These are phyloP conservation scores for Meteorus colon DNA, from an alignment of 2,888 invertebrate genomes.

Conservation along the genomic window DNA sequence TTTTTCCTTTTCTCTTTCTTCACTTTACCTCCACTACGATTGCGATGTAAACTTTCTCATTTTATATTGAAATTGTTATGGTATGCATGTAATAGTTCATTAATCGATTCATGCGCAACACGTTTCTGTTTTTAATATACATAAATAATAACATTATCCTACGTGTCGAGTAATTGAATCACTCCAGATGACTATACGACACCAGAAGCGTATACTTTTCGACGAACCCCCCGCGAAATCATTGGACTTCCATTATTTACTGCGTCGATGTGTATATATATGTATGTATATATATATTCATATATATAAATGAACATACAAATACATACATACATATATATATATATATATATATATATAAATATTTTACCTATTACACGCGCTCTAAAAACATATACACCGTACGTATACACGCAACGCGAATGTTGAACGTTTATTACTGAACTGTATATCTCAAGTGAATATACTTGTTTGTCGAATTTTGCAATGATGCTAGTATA, in stretches of 20 bases:
- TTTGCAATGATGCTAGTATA: conserved; percentile 3
- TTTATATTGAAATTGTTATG: conserved; percentile 31
- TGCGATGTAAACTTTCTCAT: neutral
- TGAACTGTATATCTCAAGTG: neutral
- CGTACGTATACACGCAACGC: conserved; percentile 13
- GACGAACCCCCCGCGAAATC: conserved; percentile 51
- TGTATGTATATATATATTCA: neutral
- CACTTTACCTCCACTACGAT: conserved; percentile 17
- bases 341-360: conserved; percentile 29
- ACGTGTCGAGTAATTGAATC: neutral
- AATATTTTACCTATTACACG: conserved; percentile 30
- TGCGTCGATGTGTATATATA: conserved; percentile 43
- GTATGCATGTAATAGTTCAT: conserved; percentile 33
- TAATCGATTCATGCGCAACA: conserved; percentile 10
- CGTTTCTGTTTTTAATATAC: neutral
- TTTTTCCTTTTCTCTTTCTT: conserved; percentile 34
- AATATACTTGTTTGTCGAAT: conserved; percentile 3
- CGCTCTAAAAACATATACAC: conserved; percentile 21
- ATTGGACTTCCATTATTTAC: conserved; percentile 58
- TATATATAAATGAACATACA: neutral
- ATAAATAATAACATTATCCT: neutral
- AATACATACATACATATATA: conserved; percentile 7
- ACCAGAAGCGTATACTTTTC: conserved; percentile 40
- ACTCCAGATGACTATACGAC: conserved; percentile 16
- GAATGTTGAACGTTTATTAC: conserved; percentile 5